Conservation (phyloP, 2,888 invertebrate species). For the Steromphala cineraria region DNA sequence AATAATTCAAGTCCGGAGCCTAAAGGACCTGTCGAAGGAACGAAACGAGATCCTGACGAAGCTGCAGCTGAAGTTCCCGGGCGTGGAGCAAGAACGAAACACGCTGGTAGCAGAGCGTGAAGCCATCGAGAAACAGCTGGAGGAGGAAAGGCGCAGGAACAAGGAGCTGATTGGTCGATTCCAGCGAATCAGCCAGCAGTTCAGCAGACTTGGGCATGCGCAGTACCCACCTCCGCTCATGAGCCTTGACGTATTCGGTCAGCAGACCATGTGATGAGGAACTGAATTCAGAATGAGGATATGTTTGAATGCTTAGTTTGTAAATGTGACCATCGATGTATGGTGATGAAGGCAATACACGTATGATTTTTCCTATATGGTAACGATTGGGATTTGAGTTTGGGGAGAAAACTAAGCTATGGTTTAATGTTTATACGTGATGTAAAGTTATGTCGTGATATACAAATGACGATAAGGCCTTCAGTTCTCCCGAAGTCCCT, state of each 20-base stretch:
- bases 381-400: too few species aligned
- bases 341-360: too few species aligned
- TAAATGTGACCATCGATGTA: too few species aligned
- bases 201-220: slow-evolving; percentile 19
- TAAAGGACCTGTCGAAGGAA: slow-evolving; percentile 9
- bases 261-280: too few species aligned
- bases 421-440: too few species aligned
- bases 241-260: neutral
- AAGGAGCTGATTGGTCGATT: slow-evolving; percentile 22
- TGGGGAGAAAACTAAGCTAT: too few species aligned
- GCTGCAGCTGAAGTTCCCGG: slow-evolving; percentile 23
- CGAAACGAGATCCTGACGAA: neutral
- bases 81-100: slow-evolving; percentile 6
- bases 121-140: slow-evolving; percentile 22
- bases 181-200: slow-evolving; percentile 23
- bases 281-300: too few species aligned
- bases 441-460: too few species aligned
- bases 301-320: too few species aligned
- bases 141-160: slow-evolving; percentile 23
- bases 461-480: too few species aligned
- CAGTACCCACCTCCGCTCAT: neutral
- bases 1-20: neutral
- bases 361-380: too few species aligned
- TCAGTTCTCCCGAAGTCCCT: too few species aligned
- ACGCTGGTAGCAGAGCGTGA: slow-evolving; percentile 15